Percentiles rank a stretch among this genome's conserved stretches.
These are phyloP conservation scores for Ectemnius lituratus DNA, from an alignment of 2,888 invertebrate genomes.

Conservation along the genomic window DNA sequence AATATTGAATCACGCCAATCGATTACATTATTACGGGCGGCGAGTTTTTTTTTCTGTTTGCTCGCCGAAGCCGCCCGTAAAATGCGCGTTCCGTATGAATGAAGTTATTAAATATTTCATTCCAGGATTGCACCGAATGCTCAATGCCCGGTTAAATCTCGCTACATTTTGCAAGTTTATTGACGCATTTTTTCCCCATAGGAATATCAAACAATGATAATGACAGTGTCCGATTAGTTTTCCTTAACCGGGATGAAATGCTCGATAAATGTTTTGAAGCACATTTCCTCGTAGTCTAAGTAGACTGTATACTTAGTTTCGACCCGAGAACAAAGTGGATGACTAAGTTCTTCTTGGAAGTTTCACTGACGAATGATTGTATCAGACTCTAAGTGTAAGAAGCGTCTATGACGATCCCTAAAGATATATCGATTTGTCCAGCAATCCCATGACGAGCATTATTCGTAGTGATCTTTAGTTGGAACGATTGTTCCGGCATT, in stretches of 20 bases:
- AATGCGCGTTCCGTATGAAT: neutral
- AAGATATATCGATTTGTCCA: constrained; percentile 19
- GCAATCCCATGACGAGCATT: constrained; percentile 29
- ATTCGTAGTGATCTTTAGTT: constrained; percentile 34
- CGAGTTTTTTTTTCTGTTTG: neutral
- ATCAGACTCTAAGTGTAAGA: constrained; percentile 12
- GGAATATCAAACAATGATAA: neutral
- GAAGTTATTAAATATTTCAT: neutral
- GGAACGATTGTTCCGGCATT: constrained; percentile 23
- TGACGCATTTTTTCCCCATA: neutral
- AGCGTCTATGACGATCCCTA: constrained; percentile 37
- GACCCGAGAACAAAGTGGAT: no score
- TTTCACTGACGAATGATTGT: no score
- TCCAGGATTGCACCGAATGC: neutral
- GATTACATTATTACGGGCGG: neutral
- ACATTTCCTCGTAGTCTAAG: no score
- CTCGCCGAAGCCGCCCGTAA: neutral
- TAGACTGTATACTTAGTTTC: no score
- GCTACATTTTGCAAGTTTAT: neutral
- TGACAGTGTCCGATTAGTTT: no score
- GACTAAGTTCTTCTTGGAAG: no score
- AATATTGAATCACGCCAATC: neutral
- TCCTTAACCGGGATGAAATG: no score
- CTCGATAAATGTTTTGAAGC: no score
- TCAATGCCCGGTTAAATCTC: neutral